Evolutionary conservation across 2,888 invertebrate genomes (phyloP).

Genomic region (Venusia cambrica): DNA sequence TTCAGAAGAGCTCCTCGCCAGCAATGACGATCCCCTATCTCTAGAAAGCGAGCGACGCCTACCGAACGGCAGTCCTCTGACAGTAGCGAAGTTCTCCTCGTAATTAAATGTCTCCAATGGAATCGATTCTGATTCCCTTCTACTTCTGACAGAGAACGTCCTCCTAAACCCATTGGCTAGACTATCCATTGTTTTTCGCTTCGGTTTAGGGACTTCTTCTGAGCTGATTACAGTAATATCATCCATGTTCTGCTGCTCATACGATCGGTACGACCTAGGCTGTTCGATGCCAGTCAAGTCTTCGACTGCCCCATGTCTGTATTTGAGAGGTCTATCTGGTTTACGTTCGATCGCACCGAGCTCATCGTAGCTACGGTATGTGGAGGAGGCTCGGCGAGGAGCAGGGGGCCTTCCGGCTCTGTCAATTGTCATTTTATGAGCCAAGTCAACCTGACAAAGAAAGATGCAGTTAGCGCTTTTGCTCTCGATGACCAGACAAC

Average conservation of each 20-base stretch:
- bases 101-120: slow-evolving; percentile 66
- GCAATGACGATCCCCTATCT: slow-evolving; percentile 72
- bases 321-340: slow-evolving; percentile 52
- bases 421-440: slow-evolving; percentile 67
- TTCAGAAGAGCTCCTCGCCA: slow-evolving; percentile 86
- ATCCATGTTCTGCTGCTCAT: slow-evolving; percentile 59
- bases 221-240: slow-evolving; percentile 74
- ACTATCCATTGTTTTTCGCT: slow-evolving; percentile 66
- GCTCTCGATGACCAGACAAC: slow-evolving; percentile 32
- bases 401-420: slow-evolving; percentile 68
- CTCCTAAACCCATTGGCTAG: slow-evolving; percentile 67
- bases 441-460: slow-evolving; percentile 58
- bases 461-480: slow-evolving; percentile 45
- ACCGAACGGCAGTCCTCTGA: slow-evolving; percentile 69
- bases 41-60: slow-evolving; percentile 71
- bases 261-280: slow-evolving; percentile 47
- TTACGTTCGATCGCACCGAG: slow-evolving; percentile 62
- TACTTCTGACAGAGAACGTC: slow-evolving; percentile 67
- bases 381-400: slow-evolving; percentile 64
- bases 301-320: slow-evolving; percentile 67
- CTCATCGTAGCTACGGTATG: slow-evolving; percentile 75
- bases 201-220: slow-evolving; percentile 66
- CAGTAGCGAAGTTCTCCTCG: slow-evolving; percentile 68
- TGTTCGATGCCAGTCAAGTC: slow-evolving; percentile 65
- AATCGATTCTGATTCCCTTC: slow-evolving; percentile 63